Conservation (phyloP, 2,797 vertebrate genomes). For the Menidia menidia region DNA sequence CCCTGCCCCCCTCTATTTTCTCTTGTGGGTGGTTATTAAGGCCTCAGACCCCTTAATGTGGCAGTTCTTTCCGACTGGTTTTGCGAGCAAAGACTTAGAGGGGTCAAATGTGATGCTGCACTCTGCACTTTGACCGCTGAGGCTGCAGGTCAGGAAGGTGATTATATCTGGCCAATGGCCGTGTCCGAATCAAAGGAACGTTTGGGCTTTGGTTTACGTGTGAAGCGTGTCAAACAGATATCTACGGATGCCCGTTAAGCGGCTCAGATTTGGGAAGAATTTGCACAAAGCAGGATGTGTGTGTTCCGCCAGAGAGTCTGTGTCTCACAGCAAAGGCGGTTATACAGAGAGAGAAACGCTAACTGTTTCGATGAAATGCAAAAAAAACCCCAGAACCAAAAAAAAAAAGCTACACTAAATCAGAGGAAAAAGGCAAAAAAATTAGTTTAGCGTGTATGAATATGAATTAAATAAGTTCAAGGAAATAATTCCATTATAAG, state of each 20-base stretch:
- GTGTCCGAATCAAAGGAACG: slow-evolving; percentile 53
- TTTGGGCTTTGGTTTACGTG: slow-evolving; percentile 32
- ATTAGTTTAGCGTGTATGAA: too few relatives aligned
- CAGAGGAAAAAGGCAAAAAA: too few relatives aligned
- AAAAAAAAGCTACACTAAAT: too few relatives aligned
- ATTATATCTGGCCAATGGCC: slow-evolving; percentile 58
- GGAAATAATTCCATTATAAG: too few relatives aligned
- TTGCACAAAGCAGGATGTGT: not conserved
- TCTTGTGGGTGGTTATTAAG: slow-evolving; percentile 28
- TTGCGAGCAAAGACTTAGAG: slow-evolving; percentile 46
- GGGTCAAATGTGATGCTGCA: slow-evolving; percentile 53
- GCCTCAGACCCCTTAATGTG: slow-evolving; percentile 35
- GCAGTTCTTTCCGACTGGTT: slow-evolving; percentile 61
- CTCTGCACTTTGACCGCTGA: slow-evolving; percentile 59
- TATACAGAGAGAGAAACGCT: slow-evolving; percentile 45
- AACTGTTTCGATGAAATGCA: too few relatives aligned
- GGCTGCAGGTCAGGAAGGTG: slow-evolving; percentile 51
- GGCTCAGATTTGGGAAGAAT: slow-evolving; percentile 18
- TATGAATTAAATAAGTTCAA: too few relatives aligned
- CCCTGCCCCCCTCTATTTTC: not conserved
- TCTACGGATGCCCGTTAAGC: slow-evolving; percentile 10
- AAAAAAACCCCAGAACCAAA: too few relatives aligned
- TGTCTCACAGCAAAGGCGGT: slow-evolving; percentile 34
- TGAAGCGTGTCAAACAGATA: slow-evolving; percentile 7
- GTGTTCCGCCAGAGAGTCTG: slow-evolving; percentile 20